phyloP scores from a whole-genome alignment of 1,140 invertebrate species.

The Drosophila chauvacae region DNA sequence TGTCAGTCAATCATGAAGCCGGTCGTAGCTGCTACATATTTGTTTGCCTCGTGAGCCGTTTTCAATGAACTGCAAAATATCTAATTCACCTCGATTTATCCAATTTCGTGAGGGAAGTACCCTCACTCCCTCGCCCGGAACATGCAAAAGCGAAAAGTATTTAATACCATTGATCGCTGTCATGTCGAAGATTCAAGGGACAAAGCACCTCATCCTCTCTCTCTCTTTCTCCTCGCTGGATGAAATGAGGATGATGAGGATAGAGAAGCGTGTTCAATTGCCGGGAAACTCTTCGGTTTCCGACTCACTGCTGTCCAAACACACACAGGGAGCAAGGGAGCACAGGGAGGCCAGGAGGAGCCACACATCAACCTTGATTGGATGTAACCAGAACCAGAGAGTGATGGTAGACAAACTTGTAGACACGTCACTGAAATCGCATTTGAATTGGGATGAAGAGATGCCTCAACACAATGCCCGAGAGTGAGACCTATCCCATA shows the following conservation, averaged over 20 bases:
- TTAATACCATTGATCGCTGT: conserved; percentile 66
- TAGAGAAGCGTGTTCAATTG: conserved; percentile 66
- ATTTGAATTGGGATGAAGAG: conserved; percentile 30
- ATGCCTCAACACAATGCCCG: conserved; percentile 1
- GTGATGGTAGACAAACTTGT: conserved; percentile 33
- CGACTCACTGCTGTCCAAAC: conserved; percentile 63
- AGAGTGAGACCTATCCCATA: conserved; percentile 8
- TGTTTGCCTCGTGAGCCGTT: conserved; percentile 22
- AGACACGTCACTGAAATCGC: conserved; percentile 21
- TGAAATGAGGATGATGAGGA: conserved; percentile 28
- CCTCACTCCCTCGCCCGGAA: neutral
- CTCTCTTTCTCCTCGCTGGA: neutral
- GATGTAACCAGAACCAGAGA: conserved; percentile 44
- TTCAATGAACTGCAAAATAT: conserved; percentile 65
- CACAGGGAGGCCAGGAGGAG: neutral
- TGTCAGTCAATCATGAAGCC: conserved; percentile 57
- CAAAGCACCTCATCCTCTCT: neutral
- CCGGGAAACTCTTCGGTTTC: conserved; percentile 61
- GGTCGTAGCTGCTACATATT: neutral
- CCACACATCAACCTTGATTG: conserved; percentile 54
- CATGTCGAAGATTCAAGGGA: conserved; percentile 33
- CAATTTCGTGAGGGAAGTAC: conserved; percentile 17
- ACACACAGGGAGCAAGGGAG: neutral
- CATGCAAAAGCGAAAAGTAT: conserved; percentile 35
- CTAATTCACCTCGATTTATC: conserved; percentile 44